phyloP scores from a whole-genome alignment of 2,797 vertebrate genomes.

The Synanceia verrucosa region DNA sequence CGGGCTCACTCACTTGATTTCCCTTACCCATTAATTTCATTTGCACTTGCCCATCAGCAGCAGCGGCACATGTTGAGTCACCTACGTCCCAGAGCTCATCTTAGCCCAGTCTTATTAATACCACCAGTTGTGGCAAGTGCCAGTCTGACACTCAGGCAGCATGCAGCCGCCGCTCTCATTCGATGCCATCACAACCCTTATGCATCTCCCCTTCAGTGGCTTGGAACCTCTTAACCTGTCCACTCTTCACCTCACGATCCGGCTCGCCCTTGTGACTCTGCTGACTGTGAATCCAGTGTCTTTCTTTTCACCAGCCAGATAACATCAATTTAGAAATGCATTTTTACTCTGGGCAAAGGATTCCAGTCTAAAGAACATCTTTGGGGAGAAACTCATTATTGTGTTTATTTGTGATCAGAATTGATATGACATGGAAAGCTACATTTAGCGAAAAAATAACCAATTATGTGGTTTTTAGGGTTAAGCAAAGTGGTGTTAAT shows the following conservation, averaged over 20 bases:
- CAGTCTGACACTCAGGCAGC: conserved; percentile 61
- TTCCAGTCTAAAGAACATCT: conserved; percentile 2
- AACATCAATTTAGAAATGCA: conserved; percentile 10
- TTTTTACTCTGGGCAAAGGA: conserved; percentile 5
- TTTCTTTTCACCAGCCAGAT: conserved; percentile 28
- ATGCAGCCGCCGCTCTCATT: conserved; percentile 55
- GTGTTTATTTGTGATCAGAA: conserved; percentile 35
- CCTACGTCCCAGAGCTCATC: conserved; percentile 84
- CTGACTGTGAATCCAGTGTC: conserved; percentile 47
- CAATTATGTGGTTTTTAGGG: conserved; percentile 29
- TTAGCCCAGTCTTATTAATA: conserved; percentile 80
- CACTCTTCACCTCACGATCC: conserved; percentile 61
- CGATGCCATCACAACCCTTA: conserved; percentile 49
- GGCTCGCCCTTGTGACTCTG: conserved; percentile 16
- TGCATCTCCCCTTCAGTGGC: conserved; percentile 68
- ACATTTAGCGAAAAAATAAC: conserved; percentile 20
- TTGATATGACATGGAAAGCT: conserved; percentile 13
- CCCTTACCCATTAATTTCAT: conserved; percentile 88
- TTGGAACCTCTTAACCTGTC: conserved; percentile 75
- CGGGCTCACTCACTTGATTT: conserved; percentile 85
- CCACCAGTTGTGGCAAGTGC: conserved; percentile 71
- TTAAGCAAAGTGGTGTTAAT: conserved; percentile 47
- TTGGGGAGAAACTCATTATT: conserved; percentile 17
- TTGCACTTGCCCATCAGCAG: conserved; percentile 83
- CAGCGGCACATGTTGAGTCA: conserved; percentile 81